Evolutionary conservation across 2,888 invertebrate species (phyloP).

Genomic region (Eupithecia subfuscata): DNA sequence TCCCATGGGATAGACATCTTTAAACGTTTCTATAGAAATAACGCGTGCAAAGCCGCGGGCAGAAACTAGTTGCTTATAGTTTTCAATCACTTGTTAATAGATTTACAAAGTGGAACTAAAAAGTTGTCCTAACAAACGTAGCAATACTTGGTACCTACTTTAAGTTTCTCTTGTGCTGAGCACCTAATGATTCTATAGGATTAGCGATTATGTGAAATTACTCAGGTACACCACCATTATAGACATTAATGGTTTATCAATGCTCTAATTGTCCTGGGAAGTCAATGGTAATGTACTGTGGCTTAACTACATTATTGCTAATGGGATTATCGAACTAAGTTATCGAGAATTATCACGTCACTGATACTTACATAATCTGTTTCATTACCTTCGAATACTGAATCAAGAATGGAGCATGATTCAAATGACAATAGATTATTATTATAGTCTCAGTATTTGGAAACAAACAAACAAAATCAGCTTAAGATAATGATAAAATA

Average conservation of each 20-base stretch:
- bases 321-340: constrained; percentile 9
- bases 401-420: background rate
- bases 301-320: constrained; percentile 22
- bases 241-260: constrained; percentile 22
- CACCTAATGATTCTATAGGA: background rate
- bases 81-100: background rate
- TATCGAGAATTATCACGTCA: background rate
- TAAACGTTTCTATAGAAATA: no score
- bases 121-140: background rate
- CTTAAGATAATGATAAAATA: no score
- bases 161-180: no score
- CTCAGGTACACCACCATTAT: constrained; percentile 2
- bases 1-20: no score
- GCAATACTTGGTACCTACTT: no score
- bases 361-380: background rate
- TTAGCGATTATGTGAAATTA: background rate
- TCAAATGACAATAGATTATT: no score
- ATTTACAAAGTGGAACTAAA: background rate
- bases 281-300: constrained; percentile 23
- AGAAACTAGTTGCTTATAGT: no score
- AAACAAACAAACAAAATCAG: no score
- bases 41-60: no score
- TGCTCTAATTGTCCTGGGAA: constrained; percentile 25
- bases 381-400: background rate
- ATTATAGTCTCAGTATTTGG: no score